Conservation (phyloP, 2,113 vertebrate genomes). For the Pardalotus punctatus region DNA sequence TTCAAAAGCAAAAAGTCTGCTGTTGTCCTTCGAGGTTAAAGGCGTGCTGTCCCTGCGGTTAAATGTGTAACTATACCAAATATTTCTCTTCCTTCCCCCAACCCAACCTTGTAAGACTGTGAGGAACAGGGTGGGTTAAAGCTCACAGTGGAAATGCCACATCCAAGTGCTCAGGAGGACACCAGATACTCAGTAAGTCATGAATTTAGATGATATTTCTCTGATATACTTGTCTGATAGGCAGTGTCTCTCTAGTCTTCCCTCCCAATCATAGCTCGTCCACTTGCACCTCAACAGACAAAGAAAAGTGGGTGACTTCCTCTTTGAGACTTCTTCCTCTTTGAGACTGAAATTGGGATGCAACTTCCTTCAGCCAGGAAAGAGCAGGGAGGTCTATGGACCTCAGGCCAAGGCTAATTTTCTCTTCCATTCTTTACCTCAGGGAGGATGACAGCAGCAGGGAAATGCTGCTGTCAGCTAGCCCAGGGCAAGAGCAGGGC, state of each 20-base stretch:
- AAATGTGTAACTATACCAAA: background rate
- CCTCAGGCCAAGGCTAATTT: background rate
- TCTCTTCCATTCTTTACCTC: background rate
- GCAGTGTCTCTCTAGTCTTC: background rate
- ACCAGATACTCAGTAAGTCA: accelerated
- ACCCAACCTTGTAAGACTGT: background rate
- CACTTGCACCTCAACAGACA: background rate
- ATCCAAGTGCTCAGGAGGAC: background rate
- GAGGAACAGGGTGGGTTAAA: background rate
- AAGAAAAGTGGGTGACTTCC: background rate
- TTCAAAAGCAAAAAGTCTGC: background rate
- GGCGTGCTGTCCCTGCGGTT: background rate
- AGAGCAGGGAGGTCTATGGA: background rate
- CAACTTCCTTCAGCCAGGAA: background rate
- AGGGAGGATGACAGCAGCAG: background rate
- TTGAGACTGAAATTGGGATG: background rate
- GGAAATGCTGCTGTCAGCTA: background rate
- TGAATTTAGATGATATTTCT: background rate
- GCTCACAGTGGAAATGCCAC: background rate
- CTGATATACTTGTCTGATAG: background rate
- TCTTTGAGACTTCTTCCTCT: background rate
- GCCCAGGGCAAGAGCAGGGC: background rate
- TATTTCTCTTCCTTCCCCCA: background rate
- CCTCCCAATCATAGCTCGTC: background rate
- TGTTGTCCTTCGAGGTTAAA: background rate